A percentile compares a stretch with the other conserved stretches of the same genome.
These are phyloP conservation scores for Camponotus fellah DNA, from an alignment of 2,888 invertebrate genomes.

Conservation along the genomic window DNA sequence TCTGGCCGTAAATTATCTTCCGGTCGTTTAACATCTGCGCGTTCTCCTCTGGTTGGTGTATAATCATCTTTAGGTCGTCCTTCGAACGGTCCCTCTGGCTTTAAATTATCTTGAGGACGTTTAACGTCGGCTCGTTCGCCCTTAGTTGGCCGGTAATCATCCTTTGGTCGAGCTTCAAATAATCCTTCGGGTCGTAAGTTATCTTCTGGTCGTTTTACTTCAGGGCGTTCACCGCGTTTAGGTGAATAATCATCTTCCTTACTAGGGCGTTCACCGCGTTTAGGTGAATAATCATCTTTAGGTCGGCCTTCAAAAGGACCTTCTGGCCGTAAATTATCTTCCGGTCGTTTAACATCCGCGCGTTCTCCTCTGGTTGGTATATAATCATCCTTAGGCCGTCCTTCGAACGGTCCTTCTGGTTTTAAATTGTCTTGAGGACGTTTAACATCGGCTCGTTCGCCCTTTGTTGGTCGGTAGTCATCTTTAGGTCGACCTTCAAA, in stretches of 20 bases:
- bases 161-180: slow-evolving; percentile 86
- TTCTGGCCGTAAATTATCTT: slow-evolving; percentile 87
- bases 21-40: slow-evolving; percentile 88
- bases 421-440: slow-evolving; percentile 86
- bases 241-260: slow-evolving; percentile 78
- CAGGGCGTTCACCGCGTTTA: slow-evolving; percentile 85
- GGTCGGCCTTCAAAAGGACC: slow-evolving; percentile 86
- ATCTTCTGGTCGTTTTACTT: slow-evolving; percentile 83
- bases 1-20: slow-evolving; percentile 90
- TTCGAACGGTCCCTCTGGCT: slow-evolving; percentile 85
- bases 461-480: slow-evolving; percentile 82
- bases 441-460: slow-evolving; percentile 71
- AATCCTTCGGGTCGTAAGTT: slow-evolving; percentile 81
- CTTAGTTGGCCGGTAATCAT: slow-evolving; percentile 80
- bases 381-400: slow-evolving; percentile 79
- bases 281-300: slow-evolving; percentile 72
- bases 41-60: slow-evolving; percentile 87
- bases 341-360: slow-evolving; percentile 84
- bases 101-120: slow-evolving; percentile 82
- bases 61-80: slow-evolving; percentile 87
- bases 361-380: slow-evolving; percentile 73
- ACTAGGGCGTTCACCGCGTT: slow-evolving; percentile 86
- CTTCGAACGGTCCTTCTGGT: slow-evolving; percentile 88
- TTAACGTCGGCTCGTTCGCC: slow-evolving; percentile 83
- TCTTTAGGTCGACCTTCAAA: slow-evolving; percentile 75